These are phyloP conservation scores for Drosophila barbarae DNA, from an alignment of 2,888 invertebrate species.

Conservation along the genomic window DNA sequence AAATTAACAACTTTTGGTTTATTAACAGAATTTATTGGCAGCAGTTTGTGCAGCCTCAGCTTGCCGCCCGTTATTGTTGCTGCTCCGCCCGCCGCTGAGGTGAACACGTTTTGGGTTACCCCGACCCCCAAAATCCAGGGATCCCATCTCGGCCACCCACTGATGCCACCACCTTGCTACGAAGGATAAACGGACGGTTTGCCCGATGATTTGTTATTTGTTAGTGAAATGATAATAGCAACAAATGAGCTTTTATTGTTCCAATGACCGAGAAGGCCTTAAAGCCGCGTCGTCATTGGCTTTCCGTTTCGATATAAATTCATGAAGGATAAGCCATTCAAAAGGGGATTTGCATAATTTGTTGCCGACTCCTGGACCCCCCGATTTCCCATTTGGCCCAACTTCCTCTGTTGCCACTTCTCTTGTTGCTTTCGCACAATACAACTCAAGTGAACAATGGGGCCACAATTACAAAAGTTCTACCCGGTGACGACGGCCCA, in stretches of 20 bases:
- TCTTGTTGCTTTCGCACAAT: constrained; percentile 26
- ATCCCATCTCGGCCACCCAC: background rate
- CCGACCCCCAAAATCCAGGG: constrained; percentile 1
- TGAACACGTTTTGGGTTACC: constrained; percentile 46
- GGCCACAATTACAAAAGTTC: constrained; percentile 43
- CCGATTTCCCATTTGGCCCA: constrained; percentile 11
- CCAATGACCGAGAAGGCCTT: constrained; percentile 51
- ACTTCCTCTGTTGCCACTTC: constrained; percentile 17
- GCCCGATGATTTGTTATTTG: constrained; percentile 71
- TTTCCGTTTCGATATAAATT: constrained; percentile 71
- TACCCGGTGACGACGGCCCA: constrained; percentile 16
- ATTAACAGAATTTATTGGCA: constrained; percentile 78
- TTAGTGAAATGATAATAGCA: constrained; percentile 74
- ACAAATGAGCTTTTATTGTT: constrained; percentile 76
- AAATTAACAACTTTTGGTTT: constrained; percentile 78
- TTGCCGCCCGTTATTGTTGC: constrained; percentile 35
- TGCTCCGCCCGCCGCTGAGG: constrained; percentile 38
- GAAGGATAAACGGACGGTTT: constrained; percentile 48
- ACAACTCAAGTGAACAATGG: constrained; percentile 41
- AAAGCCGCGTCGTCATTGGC: constrained; percentile 52
- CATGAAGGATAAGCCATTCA: constrained; percentile 74
- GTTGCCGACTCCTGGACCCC: constrained; percentile 31
- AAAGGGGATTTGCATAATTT: constrained; percentile 68
- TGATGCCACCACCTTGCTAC: background rate
- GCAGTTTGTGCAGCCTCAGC: constrained; percentile 70